These are phyloP conservation scores for Macrosiphum euphorbiae DNA, from an alignment of 2,888 invertebrate genomes.

Conservation along the genomic window DNA sequence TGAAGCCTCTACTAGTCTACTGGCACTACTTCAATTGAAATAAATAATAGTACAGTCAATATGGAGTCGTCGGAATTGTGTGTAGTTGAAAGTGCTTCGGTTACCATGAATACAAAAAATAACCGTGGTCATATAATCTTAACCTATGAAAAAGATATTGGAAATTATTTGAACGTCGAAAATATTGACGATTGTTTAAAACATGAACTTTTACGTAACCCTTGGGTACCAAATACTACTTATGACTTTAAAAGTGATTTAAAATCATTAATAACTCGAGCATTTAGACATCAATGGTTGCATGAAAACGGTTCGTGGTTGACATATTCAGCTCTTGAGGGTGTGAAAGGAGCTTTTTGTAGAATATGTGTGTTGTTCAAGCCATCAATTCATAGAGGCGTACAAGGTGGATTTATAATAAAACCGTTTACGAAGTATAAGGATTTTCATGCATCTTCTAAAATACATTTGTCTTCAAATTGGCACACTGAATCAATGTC, in stretches of 20 bases:
- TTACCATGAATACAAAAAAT: background rate
- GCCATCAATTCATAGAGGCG: constrained; percentile 25
- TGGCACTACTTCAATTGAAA: constrained; percentile 14
- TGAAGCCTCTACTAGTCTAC: too few relatives aligned
- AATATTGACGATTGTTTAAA: constrained; percentile 42
- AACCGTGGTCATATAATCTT: background rate
- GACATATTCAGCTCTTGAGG: constrained; percentile 34
- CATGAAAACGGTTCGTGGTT: constrained; percentile 35
- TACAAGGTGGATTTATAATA: constrained; percentile 29
- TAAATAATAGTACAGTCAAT: constrained; percentile 16
- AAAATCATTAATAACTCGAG: constrained; percentile 16
- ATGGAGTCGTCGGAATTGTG: constrained; percentile 1
- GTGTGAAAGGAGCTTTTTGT: constrained; percentile 43
- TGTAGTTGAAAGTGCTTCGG: constrained; percentile 5
- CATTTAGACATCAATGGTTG: constrained; percentile 42
- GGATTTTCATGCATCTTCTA: constrained; percentile 30
- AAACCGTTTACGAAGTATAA: constrained; percentile 23
- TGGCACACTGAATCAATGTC: constrained; percentile 29
- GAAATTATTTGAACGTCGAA: constrained; percentile 8
- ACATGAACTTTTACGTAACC: constrained; percentile 38
- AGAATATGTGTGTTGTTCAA: constrained; percentile 19
- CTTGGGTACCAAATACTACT: constrained; percentile 13
- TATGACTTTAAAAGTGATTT: constrained; percentile 45
- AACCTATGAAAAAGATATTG: constrained; percentile 11
- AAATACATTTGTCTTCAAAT: constrained; percentile 31